Evolutionary conservation across 2,797 vertebrate species (phyloP).

Genomic region (Sylvia borin): DNA sequence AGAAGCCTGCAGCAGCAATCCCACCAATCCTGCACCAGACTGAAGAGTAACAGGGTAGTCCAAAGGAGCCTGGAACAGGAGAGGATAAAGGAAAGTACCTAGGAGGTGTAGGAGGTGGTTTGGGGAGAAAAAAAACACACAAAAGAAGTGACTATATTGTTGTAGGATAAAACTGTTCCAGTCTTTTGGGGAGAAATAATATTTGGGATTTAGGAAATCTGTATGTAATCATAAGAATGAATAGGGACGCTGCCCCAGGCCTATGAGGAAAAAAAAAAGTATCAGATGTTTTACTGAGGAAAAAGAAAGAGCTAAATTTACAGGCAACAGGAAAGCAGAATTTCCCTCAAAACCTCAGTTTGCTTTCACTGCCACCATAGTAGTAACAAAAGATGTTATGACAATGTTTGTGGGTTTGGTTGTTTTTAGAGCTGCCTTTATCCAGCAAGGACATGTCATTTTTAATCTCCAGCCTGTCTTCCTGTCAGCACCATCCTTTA

Average conservation of each 20-base stretch:
- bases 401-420: not conserved
- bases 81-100: not conserved
- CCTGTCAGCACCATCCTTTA: not conserved
- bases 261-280: not conserved
- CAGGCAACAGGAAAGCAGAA: not conserved
- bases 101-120: not conserved
- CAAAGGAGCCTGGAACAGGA: not conserved
- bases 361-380: not conserved
- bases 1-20: not conserved
- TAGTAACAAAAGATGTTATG: not conserved
- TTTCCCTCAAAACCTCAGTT: not conserved
- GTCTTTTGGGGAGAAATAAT: not conserved
- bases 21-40: not conserved
- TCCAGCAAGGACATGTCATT: not conserved
- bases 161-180: not conserved
- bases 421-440: not conserved
- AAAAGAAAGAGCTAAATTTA: not conserved
- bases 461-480: not conserved
- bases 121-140: rapidly evolving
- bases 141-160: not conserved
- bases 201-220: not conserved
- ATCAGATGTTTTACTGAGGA: not conserved
- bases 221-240: not conserved
- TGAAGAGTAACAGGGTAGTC: not conserved
- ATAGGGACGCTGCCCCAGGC: not conserved